Evolutionary conservation across 2,113 vertebrate genomes (phyloP).

Genomic region (Elachura formosa): DNA sequence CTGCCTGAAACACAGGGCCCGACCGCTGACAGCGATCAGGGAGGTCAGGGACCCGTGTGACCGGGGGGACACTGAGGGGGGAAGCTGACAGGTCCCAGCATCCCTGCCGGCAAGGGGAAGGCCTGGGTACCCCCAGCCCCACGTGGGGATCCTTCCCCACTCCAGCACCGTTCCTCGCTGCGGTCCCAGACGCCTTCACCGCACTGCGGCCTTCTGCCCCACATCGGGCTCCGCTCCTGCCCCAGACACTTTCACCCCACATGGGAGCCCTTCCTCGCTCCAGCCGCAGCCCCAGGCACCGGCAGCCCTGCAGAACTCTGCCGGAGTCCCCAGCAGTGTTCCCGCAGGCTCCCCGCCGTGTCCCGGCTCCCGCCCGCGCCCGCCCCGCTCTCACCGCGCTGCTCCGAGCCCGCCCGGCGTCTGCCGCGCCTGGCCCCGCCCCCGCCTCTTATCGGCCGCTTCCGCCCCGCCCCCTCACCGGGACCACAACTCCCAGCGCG

Average conservation of each 20-base stretch:
- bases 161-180: background rate
- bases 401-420: background rate
- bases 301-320: rapidly evolving
- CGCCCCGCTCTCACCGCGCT: background rate
- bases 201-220: background rate
- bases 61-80: background rate
- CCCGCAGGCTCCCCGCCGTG: no score
- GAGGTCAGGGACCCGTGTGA: no score
- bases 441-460: background rate
- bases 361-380: background rate
- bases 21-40: background rate
- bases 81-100: background rate
- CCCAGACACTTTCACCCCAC: background rate
- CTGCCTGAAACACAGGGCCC: rapidly evolving
- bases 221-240: background rate
- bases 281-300: background rate
- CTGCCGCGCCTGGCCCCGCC: background rate
- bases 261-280: rapidly evolving
- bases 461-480: background rate
- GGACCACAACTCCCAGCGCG: background rate
- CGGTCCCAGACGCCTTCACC: background rate
- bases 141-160: background rate
- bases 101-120: background rate
- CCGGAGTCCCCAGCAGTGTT: background rate
- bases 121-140: background rate